A percentile compares a stretch with the other conserved stretches of the same genome.
Conservation (phyloP, 2,888 invertebrate genomes). For the Crocallis elinguaria region DNA sequence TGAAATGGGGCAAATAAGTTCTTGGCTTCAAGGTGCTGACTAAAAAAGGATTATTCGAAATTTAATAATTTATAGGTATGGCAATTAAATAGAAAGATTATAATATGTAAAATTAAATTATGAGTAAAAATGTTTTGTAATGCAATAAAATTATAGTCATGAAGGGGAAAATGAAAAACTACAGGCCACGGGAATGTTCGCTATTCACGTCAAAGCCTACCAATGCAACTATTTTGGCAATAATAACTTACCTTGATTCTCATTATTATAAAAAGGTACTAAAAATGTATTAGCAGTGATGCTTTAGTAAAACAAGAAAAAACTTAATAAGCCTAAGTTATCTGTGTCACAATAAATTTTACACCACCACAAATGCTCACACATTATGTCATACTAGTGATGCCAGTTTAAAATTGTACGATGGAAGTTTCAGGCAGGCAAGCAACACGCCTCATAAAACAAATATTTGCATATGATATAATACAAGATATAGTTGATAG, state of each 20-base stretch:
- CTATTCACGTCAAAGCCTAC: not conserved
- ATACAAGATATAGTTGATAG: not conserved
- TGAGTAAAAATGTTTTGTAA: too few species aligned
- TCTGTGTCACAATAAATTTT: conserved; percentile 14
- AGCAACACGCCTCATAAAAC: conserved; percentile 11
- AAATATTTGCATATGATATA: conserved; percentile 30
- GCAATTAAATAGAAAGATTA: too few species aligned
- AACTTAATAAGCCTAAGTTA: conserved; percentile 22
- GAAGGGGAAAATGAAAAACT: too few species aligned
- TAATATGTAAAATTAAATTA: too few species aligned
- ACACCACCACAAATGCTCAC: not conserved
- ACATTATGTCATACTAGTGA: conserved; percentile 10
- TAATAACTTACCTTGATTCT: conserved; percentile 18
- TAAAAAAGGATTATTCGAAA: too few species aligned
- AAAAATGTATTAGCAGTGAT: not conserved
- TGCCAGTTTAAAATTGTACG: conserved; percentile 1
- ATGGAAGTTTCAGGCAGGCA: conserved; percentile 16
- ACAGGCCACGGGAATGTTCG: too few species aligned
- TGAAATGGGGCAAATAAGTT: too few species aligned
- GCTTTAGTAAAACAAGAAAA: conserved; percentile 3
- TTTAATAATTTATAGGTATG: too few species aligned
- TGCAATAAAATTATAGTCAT: too few species aligned
- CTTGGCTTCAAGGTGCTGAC: too few species aligned
- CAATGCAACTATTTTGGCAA: not conserved
- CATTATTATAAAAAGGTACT: conserved; percentile 17